A percentile compares a stretch with the other conserved stretches of the same genome.
Evolutionary conservation across 2,888 invertebrate genomes (phyloP).

Genomic region (Idaea aversata): DNA sequence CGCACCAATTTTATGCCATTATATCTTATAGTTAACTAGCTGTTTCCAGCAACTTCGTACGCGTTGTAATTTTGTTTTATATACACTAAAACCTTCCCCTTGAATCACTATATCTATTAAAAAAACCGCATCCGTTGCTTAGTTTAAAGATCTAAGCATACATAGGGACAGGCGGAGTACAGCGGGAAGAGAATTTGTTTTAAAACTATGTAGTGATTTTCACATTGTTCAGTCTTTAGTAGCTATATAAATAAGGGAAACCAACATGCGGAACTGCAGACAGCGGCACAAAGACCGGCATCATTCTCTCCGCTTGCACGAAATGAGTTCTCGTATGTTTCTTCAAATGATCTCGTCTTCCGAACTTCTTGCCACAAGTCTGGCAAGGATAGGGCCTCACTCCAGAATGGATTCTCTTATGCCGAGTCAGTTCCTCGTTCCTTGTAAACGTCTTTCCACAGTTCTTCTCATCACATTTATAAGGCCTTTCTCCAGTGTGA

Average conservation of each 20-base stretch:
- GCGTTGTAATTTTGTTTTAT: too few relatives aligned
- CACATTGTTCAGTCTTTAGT: conserved; percentile 45
- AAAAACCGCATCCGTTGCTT: too few relatives aligned
- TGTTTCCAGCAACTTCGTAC: too few relatives aligned
- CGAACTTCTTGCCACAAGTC: conserved; percentile 95
- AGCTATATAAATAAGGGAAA: conserved; percentile 80
- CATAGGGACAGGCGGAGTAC: too few relatives aligned
- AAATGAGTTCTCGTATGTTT: conserved; percentile 94
- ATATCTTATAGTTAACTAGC: too few relatives aligned
- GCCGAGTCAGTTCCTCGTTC: conserved; percentile 95
- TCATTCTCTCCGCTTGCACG: conserved; percentile 81
- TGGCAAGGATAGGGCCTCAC: conserved; percentile 91
- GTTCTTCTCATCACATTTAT: conserved; percentile 90
- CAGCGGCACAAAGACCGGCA: conserved; percentile 81
- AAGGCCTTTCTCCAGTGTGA: conserved; percentile 94
- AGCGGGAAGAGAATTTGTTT: too few relatives aligned
- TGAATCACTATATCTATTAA: too few relatives aligned
- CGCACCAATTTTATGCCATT: too few relatives aligned
- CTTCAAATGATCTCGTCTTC: conserved; percentile 95
- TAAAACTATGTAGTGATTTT: neutral
- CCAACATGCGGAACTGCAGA: conserved; percentile 72
- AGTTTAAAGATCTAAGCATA: too few relatives aligned
- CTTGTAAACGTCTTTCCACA: conserved; percentile 95
- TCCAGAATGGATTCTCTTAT: conserved; percentile 93
- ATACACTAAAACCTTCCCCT: too few relatives aligned